Conservation (phyloP, 2,888 invertebrate genomes). For the Plebejus argus region DNA sequence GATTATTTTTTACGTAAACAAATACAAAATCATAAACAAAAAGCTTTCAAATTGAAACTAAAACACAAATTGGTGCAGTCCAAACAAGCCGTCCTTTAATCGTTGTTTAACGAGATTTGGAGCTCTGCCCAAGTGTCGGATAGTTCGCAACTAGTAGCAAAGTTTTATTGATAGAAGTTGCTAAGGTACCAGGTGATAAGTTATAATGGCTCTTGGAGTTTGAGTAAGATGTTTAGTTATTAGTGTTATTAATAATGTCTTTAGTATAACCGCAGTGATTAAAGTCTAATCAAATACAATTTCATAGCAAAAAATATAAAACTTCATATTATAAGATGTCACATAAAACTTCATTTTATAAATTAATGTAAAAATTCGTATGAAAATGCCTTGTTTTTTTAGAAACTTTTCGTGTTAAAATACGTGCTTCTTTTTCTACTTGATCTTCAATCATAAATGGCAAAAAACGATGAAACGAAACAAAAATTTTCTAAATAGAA, state of each 20-base stretch:
- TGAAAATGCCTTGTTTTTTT: no score
- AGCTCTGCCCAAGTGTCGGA: slow-evolving; percentile 1
- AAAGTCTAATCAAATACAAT: no score
- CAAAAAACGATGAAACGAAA: no score
- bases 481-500: no score
- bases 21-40: neutral
- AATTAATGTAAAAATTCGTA: no score
- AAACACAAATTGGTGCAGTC: neutral
- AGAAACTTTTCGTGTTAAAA: no score
- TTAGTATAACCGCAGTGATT: neutral
- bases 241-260: slow-evolving; percentile 4
- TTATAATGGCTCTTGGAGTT: neutral
- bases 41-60: neutral
- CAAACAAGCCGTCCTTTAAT: neutral
- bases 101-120: slow-evolving; percentile 17
- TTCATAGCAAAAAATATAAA: no score
- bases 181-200: slow-evolving; percentile 2
- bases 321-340: no score
- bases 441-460: no score
- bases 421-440: no score
- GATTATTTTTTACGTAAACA: neutral
- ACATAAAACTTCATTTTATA: no score
- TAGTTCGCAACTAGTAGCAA: slow-evolving; percentile 5
- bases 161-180: slow-evolving; percentile 13
- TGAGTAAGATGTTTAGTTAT: neutral